phyloP scores from a whole-genome alignment of 2,113 vertebrate genomes.

The Pseudorectes ferrugineus region DNA sequence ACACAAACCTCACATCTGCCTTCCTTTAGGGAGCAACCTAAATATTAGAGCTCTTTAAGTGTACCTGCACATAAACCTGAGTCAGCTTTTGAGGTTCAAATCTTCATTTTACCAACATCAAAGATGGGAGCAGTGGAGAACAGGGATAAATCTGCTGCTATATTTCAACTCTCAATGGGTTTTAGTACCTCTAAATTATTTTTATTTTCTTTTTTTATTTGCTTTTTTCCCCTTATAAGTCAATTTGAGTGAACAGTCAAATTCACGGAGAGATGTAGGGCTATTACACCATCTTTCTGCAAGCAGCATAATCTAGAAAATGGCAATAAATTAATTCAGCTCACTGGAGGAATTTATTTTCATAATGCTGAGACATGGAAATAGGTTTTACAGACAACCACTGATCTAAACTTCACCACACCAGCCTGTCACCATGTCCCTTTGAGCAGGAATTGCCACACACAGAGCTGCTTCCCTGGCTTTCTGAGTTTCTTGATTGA shows the following conservation, averaged over 20 bases:
- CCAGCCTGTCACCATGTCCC: not conserved
- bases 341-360: not conserved
- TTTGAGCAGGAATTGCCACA: not conserved
- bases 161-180: not conserved
- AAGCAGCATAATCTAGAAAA: constrained; percentile 10
- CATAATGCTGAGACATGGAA: not conserved
- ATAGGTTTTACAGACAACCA: not conserved
- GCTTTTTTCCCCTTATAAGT: not conserved
- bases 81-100: constrained; percentile 43
- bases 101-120: not conserved
- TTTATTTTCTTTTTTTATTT: not conserved
- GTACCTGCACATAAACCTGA: constrained; percentile 31
- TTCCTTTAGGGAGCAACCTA: constrained; percentile 7
- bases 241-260: not conserved
- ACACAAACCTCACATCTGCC: constrained; percentile 32
- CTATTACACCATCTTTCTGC: not conserved
- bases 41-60: constrained; percentile 11
- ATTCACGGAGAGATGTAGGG: not conserved
- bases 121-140: not conserved
- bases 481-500: not conserved
- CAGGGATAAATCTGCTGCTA: not conserved
- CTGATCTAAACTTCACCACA: not conserved
- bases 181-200: not conserved
- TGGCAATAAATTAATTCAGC: constrained; percentile 7
- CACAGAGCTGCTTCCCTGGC: not conserved